phyloP scores from a whole-genome alignment of 2,797 vertebrate genomes.

The Crocodylus rhombifer region DNA sequence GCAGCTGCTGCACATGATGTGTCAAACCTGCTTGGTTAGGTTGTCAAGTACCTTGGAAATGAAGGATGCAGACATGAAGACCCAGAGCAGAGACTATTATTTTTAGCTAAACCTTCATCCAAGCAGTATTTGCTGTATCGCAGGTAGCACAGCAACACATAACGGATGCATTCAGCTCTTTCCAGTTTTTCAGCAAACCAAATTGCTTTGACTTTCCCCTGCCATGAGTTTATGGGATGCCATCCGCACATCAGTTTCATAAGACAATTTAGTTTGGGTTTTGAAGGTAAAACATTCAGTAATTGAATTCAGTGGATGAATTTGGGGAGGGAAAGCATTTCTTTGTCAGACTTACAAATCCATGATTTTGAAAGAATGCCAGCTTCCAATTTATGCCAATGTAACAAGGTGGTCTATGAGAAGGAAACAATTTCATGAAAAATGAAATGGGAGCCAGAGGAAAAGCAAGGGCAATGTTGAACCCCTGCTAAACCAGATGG shows the following conservation, averaged over 20 bases:
- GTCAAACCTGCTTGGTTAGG: not conserved
- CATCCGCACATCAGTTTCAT: not conserved
- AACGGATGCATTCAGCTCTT: not conserved
- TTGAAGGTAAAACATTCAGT: not conserved
- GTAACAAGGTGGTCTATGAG: too few species aligned
- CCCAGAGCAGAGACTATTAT: not conserved
- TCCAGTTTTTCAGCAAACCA: not conserved
- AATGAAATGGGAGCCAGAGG: too few species aligned
- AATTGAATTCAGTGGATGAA: not conserved
- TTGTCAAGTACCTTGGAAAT: accelerated
- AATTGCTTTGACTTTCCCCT: not conserved
- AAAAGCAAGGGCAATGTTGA: too few species aligned
- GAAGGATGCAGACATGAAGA: not conserved
- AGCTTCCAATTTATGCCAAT: not conserved
- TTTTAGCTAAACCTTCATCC: not conserved
- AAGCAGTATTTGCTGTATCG: not conserved
- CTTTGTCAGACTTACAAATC: not conserved
- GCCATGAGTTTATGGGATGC: not conserved
- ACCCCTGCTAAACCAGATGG: too few species aligned
- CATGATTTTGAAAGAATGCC: not conserved
- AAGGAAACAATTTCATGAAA: too few species aligned
- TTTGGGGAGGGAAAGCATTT: not conserved
- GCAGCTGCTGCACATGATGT: not conserved
- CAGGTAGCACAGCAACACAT: not conserved
- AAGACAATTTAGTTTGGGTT: not conserved